Conservation (phyloP, 2,888 invertebrate genomes). For the Dascillus cervinus region DNA sequence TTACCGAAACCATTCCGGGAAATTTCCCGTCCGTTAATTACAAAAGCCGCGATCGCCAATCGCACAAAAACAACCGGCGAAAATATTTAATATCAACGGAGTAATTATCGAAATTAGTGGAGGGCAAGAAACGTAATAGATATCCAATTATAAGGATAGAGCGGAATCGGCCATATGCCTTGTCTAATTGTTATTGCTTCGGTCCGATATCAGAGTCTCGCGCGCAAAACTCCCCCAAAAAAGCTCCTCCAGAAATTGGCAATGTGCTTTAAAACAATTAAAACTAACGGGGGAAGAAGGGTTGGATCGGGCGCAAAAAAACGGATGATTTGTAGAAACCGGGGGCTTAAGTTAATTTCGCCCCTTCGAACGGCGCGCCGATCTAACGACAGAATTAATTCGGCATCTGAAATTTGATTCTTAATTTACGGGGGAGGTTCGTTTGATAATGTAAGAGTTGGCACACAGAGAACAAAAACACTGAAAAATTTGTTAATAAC, state of each 20-base stretch:
- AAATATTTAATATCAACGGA: no score
- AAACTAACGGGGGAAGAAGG: conserved; percentile 35
- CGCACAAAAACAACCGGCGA: no score
- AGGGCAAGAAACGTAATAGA: conserved; percentile 15
- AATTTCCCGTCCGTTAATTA: no score
- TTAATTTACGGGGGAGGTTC: conserved; percentile 6
- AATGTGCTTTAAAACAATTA: conserved; percentile 40
- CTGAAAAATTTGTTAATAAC: no score
- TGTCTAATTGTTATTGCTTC: conserved; percentile 18
- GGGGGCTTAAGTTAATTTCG: conserved; percentile 26
- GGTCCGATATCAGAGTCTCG: conserved; percentile 18
- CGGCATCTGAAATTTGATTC: conserved; percentile 7
- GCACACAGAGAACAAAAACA: no score
- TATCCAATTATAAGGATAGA: conserved; percentile 15
- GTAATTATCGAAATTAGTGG: conserved; percentile 9
- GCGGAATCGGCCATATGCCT: conserved; percentile 18
- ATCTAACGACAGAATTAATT: conserved; percentile 12
- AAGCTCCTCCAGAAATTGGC: conserved; percentile 29
- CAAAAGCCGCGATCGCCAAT: no score
- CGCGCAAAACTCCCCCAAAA: conserved; percentile 10
- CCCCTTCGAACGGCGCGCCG: conserved; percentile 18
- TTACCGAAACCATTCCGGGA: no score
- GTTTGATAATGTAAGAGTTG: no score
- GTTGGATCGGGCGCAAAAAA: conserved; percentile 35
- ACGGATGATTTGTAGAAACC: conserved; percentile 37